These are phyloP conservation scores for Nematolebias whitei DNA, from an alignment of 2,113 vertebrate species.

Conservation along the genomic window DNA sequence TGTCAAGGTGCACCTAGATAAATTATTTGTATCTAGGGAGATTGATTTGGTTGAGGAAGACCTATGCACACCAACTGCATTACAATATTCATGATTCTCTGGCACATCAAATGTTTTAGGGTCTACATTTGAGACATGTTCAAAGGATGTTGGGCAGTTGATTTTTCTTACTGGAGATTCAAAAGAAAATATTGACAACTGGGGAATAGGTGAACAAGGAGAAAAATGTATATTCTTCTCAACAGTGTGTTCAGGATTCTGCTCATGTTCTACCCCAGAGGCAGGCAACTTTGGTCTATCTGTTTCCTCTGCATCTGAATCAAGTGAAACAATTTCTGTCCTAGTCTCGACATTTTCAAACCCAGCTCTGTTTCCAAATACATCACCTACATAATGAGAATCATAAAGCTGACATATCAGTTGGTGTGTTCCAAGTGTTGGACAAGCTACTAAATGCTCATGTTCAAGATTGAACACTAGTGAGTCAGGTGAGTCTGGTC, in stretches of 20 bases:
- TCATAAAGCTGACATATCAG: slow-evolving; percentile 66
- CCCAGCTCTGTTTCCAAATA: slow-evolving; percentile 23
- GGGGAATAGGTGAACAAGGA: not conserved
- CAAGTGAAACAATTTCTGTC: not conserved
- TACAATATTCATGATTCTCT: not conserved
- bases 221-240: not conserved
- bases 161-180: not conserved
- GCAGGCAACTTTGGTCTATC: not conserved
- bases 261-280: slow-evolving; percentile 35
- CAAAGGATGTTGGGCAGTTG: not conserved
- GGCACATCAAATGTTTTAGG: not conserved
- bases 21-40: not conserved
- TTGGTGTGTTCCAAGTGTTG: slow-evolving; percentile 24
- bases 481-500: slow-evolving; percentile 35
- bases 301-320: not conserved
- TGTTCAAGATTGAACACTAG: slow-evolving; percentile 4
- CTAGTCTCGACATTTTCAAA: not conserved
- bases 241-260: slow-evolving; percentile 1
- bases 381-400: slow-evolving; percentile 60
- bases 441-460: not conserved
- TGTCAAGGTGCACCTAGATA: not conserved
- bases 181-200: not conserved
- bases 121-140: not conserved
- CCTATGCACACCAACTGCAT: not conserved
- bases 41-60: not conserved